Conservation (phyloP, 2,797 vertebrate genomes). For the Scolopax bukidnonensis region DNA sequence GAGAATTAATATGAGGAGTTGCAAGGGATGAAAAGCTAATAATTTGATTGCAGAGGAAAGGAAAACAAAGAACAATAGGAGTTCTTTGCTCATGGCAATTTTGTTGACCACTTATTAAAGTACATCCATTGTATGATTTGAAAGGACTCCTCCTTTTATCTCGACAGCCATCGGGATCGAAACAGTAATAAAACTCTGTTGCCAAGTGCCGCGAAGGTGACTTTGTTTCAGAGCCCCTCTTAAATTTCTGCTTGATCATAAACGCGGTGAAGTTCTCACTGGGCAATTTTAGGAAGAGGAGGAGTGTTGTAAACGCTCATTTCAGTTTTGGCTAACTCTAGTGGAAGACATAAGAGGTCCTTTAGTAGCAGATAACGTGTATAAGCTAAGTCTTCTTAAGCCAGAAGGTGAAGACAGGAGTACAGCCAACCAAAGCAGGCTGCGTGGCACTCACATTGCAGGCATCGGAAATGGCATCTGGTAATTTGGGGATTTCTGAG, state of each 20-base stretch:
- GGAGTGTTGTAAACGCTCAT: not conserved
- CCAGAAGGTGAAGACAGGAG: not conserved
- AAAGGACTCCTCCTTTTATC: slow-evolving; percentile 44
- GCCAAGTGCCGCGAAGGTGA: slow-evolving; percentile 53
- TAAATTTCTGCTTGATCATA: slow-evolving; percentile 55
- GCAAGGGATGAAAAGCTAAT: not conserved
- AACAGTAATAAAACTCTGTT: slow-evolving; percentile 52
- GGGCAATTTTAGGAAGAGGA: not conserved
- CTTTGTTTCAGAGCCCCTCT: slow-evolving; percentile 54
- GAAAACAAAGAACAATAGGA: not conserved
- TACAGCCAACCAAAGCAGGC: not conserved
- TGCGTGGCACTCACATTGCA: fast-evolving
- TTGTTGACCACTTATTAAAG: slow-evolving; percentile 13
- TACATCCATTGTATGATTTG: slow-evolving; percentile 26
- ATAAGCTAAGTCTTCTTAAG: not conserved
- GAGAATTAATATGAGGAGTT: not conserved
- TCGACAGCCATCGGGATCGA: not conserved
- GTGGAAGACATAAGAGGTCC: not conserved
- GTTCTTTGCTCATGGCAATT: not conserved
- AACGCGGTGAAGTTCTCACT: not conserved
- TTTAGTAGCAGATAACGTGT: not conserved
- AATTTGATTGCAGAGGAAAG: not conserved
- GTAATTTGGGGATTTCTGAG: not conserved
- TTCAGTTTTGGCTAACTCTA: not conserved
- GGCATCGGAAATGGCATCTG: not conserved